Evolutionary conservation across 2,888 invertebrate species (phyloP).

Genomic region (Lordiphosa andalusiaca): DNA sequence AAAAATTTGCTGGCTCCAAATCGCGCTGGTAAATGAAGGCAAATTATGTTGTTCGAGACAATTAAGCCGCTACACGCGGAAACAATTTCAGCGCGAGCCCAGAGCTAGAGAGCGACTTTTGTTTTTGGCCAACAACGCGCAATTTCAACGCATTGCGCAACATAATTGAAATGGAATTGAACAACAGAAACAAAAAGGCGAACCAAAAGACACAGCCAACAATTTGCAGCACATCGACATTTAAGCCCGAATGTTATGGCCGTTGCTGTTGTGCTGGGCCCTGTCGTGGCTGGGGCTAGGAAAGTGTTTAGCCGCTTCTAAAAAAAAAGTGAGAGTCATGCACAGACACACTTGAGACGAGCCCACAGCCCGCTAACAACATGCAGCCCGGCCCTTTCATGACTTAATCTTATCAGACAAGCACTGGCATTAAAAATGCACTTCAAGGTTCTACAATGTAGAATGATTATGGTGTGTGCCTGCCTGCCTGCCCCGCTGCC

Average conservation of each 20-base stretch:
- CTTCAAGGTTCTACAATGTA: constrained; percentile 69
- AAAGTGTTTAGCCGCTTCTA: constrained; percentile 46
- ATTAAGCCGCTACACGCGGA: constrained; percentile 69
- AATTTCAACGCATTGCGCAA: constrained; percentile 70
- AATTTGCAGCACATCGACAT: constrained; percentile 72
- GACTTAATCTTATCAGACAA: constrained; percentile 73
- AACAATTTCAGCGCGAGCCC: constrained; percentile 60
- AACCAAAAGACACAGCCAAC: constrained; percentile 37
- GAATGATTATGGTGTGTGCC: constrained; percentile 53
- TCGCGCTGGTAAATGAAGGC: constrained; percentile 48
- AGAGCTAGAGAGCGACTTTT: constrained; percentile 5
- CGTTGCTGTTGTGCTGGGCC: constrained; percentile 23
- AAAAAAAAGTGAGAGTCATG: constrained; percentile 68
- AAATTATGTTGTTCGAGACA: constrained; percentile 70
- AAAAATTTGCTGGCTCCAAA: constrained; percentile 36
- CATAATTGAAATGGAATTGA: constrained; percentile 62
- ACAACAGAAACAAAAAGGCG: constrained; percentile 32
- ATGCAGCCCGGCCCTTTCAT: constrained; percentile 60
- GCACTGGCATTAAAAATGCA: constrained; percentile 75
- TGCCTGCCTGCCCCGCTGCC: constrained; percentile 26
- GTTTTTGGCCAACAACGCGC: constrained; percentile 49
- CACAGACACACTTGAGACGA: constrained; percentile 70
- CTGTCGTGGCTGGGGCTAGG: constrained; percentile 18
- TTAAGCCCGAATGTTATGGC: constrained; percentile 63
- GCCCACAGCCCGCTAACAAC: constrained; percentile 67